These are phyloP conservation scores for Corynorhinus townsendii DNA, from an alignment of 2,113 vertebrate species.

Conservation along the genomic window DNA sequence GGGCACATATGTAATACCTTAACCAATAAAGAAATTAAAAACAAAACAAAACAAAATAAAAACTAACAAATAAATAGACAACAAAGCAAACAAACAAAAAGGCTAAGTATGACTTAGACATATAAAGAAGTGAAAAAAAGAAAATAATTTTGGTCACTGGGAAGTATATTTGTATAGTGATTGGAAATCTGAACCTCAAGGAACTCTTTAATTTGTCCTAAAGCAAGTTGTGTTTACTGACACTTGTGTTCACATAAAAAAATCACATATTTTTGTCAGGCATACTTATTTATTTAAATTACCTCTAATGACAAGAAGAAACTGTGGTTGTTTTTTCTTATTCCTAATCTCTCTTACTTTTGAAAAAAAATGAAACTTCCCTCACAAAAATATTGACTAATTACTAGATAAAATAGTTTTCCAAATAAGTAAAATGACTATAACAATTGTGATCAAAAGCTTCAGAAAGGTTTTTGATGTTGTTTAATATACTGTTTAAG, in stretches of 20 bases:
- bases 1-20: too few species aligned
- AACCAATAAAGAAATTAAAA: too few species aligned
- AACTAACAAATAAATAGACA: too few species aligned
- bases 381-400: not conserved
- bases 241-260: not conserved
- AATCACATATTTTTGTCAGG: not conserved
- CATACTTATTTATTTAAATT: conserved; percentile 3
- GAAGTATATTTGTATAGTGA: not conserved
- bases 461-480: not conserved
- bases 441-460: not conserved
- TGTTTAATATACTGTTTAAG: not conserved
- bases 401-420: not conserved
- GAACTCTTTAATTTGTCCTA: not conserved
- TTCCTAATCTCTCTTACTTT: not conserved
- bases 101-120: not conserved
- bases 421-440: not conserved
- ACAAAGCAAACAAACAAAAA: not conserved
- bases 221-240: not conserved
- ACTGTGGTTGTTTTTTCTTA: not conserved
- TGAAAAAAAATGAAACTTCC: not conserved
- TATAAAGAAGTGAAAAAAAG: not conserved
- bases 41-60: too few species aligned
- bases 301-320: not conserved
- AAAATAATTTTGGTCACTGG: not conserved
- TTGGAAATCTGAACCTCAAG: not conserved